phyloP scores from a whole-genome alignment of 2,797 vertebrate species.

The Notolepis coatsorum region DNA sequence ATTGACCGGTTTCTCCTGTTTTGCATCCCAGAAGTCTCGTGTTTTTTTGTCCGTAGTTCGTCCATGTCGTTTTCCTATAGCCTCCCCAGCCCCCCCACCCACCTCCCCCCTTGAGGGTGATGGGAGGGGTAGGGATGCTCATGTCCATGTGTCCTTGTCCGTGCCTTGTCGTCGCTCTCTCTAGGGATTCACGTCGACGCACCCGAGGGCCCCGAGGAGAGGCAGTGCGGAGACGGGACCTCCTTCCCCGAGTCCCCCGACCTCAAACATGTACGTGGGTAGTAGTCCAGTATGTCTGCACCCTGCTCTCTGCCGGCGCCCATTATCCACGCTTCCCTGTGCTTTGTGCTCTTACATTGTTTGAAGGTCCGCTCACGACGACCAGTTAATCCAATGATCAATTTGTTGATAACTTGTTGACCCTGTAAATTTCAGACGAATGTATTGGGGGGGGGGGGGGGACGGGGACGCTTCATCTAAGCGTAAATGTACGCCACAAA shows the following conservation, averaged over 20 bases:
- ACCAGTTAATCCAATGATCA: background rate
- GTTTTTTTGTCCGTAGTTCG: slow-evolving; percentile 21
- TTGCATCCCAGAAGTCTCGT: slow-evolving; percentile 38
- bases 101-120: slow-evolving; percentile 40
- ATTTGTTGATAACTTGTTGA: slow-evolving; percentile 2
- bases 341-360: slow-evolving; percentile 46
- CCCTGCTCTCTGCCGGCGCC: slow-evolving; percentile 27
- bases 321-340: slow-evolving; percentile 38
- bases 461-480: too few relatives aligned
- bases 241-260: slow-evolving; percentile 97
- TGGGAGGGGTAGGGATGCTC: slow-evolving; percentile 39
- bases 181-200: slow-evolving; percentile 87
- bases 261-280: slow-evolving; percentile 89
- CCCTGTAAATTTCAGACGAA: background rate
- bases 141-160: slow-evolving; percentile 57
- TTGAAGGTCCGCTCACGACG: slow-evolving; percentile 62
- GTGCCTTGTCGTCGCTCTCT: slow-evolving; percentile 79
- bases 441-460: too few relatives aligned
- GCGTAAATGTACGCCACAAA: too few relatives aligned
- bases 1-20: slow-evolving; percentile 25
- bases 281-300: slow-evolving; percentile 47
- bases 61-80: slow-evolving; percentile 26
- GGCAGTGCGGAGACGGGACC: slow-evolving; percentile 96
- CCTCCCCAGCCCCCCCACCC: slow-evolving; percentile 52
- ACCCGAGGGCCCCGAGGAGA: slow-evolving; percentile 90